Evolutionary conservation across 2,113 vertebrate species (phyloP), one percentile per base, ranked within the genome.

Genomic region (Pluvialis apricaria): DNA sequence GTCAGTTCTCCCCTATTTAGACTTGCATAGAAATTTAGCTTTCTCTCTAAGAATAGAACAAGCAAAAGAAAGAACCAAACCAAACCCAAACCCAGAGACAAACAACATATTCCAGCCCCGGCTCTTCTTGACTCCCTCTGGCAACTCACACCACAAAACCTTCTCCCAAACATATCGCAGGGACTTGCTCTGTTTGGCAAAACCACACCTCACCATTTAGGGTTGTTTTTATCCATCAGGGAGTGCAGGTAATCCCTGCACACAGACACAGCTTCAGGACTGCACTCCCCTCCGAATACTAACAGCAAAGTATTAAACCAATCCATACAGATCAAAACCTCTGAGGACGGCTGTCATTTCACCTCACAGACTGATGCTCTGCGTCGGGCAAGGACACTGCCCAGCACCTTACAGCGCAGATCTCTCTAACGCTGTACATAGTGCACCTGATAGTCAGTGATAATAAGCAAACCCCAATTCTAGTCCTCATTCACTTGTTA

Each of bases 161-260:
- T 61, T n/a, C 26, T 58, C 24, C 18, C 25, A 34, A 5, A 22
- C 1, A 0, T 11, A 31, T 22, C 2, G 0, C 22, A 42, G 36
- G 32, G n/a, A 54, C 32, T 32, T 13, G 24, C 5, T 36, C n/a
- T 18, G 32, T 26, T 25, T 65, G 8, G 17, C 15, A 86, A 49
- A 65, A 45, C 26, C 45, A 17, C 40, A 28, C 13, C 6, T 32
- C 34, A 34, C 13, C 42, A 10, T 31, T 71, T 24, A 8, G 31
- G n/a, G 36, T 11, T 52, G 55, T 0, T 31, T 61, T 72, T 44
- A 11, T 51, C n/a, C 16, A 5, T 6, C 4, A 38, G 7, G 52
- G 18, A 64, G 15, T 2, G 6, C 45, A 44, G 72, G 49, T 12
- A 40, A 51, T 28, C 54, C 36, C 70, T 61, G 61, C 13, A 57